Evolutionary conservation across 2,113 vertebrate species (phyloP), one percentile per base, ranked within the genome.

Genomic region (Syngnathus floridae): DNA sequence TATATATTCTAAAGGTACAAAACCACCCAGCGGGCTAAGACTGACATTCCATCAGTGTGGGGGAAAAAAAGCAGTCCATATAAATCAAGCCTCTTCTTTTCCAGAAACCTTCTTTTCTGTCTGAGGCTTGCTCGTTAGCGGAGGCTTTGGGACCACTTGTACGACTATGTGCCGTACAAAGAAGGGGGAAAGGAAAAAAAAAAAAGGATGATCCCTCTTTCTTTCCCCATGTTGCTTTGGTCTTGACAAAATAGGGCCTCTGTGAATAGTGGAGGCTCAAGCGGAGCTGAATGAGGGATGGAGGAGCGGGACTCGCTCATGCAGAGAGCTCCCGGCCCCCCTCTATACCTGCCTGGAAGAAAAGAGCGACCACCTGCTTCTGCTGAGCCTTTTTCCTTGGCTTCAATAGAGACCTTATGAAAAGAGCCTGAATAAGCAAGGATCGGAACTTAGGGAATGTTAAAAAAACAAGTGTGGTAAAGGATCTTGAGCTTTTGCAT

Each of bases 311-410:
- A 81, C 86, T 83, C 82, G 66, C 79, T 88, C 85, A 90, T 88
- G 86, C 84, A 83, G 85, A 83, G 84, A 84, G 77, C 83, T 84
- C 81, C 79, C 81, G 76, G 66, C 72, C 72, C 65, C 78, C 76
- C 22, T 86, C 79, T 80, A 87, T 88, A 88, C 86, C 80, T 87
- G 78, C 82, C 69, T 73, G 49, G 74, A 76, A 83, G 85, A 85
- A 87, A 82, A 88, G 86, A 82, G 72, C 4, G 82, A 69, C 85
- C 89, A 91, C 86, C 84, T 89, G 88, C 87, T 88, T 84, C 88
- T 41, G 78, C 67, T 84, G 82, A 77, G 84, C 57, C 79, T 80
- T 85, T 87, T 31, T 82, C 82, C 84, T 80, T 67, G 67, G 78
- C 77, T 83, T 90, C 83, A 91, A 90, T 90, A 87, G 88, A 78